Conservation (phyloP, 2,113 vertebrate genomes). For the Chamaetylas fuelleborni region DNA sequence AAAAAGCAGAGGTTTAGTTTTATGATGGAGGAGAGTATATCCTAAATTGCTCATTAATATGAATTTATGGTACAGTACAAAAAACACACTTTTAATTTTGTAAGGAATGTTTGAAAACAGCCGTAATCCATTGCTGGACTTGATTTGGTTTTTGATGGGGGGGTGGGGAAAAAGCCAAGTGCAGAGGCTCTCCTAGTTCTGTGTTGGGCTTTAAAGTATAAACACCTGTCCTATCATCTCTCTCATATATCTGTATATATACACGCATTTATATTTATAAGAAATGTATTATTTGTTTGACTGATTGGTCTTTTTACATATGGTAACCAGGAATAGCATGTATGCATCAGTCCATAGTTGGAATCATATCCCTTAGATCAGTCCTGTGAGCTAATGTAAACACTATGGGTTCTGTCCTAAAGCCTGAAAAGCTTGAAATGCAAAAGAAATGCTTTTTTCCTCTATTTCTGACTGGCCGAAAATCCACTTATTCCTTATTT, state of each 20-base stretch:
- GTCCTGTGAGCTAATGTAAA: constrained; percentile 13
- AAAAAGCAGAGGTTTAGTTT: constrained; percentile 58
- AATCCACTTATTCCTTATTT: constrained; percentile 18
- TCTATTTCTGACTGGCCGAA: constrained; percentile 62
- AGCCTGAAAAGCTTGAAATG: constrained; percentile 68
- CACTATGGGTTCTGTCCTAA: constrained; percentile 64
- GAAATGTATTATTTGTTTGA: constrained; percentile 62
- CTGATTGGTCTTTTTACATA: constrained; percentile 40
- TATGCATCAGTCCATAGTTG: constrained; percentile 39
- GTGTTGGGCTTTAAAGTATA: constrained; percentile 31
- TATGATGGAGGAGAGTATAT: constrained; percentile 64
- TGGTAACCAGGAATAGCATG: constrained; percentile 50
- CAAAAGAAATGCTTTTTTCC: constrained; percentile 62
- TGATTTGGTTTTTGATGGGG: not conserved
- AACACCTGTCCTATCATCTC: constrained; percentile 43
- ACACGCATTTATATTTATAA: constrained; percentile 56
- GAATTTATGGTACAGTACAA: constrained; percentile 58
- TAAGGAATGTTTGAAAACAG: constrained; percentile 1
- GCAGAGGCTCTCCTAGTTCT: constrained; percentile 19
- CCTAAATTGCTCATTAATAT: constrained; percentile 50
- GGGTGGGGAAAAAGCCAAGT: not conserved
- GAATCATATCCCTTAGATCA: not conserved
- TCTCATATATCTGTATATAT: constrained; percentile 27
- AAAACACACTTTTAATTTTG: constrained; percentile 27
- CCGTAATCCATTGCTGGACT: constrained; percentile 36